These are phyloP conservation scores for Alviniconcha marisindica DNA, from an alignment of 1,140 invertebrate genomes.

Conservation along the genomic window DNA sequence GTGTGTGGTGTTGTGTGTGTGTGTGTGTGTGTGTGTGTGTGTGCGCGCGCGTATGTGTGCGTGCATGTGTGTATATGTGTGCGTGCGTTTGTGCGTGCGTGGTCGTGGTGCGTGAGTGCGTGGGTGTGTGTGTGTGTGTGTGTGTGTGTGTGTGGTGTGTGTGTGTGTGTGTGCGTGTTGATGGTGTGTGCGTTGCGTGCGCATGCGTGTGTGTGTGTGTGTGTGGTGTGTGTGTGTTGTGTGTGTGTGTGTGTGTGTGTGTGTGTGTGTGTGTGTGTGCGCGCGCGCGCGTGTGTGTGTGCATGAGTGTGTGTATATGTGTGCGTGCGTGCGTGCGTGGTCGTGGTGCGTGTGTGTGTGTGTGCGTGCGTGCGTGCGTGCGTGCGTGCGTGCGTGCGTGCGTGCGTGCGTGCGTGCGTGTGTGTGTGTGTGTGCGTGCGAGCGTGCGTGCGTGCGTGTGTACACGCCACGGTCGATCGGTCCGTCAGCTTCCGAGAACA, in stretches of 20 bases:
- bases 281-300: not conserved
- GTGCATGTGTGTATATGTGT: not conserved
- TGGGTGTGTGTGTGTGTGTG: not conserved
- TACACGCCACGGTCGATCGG: too few species aligned
- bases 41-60: not conserved
- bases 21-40: not conserved
- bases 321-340: not conserved
- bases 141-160: not conserved
- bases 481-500: too few species aligned
- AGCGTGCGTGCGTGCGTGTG: not conserved
- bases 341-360: not conserved
- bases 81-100: not conserved
- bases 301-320: not conserved
- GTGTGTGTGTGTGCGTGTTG: not conserved
- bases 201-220: conserved; percentile 7
- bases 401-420: not conserved
- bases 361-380: conserved; percentile 7
- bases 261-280: not conserved
- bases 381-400: not conserved
- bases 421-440: not conserved
- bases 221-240: not conserved
- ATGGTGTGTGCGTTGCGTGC: not conserved
- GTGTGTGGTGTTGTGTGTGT: not conserved
- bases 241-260: not conserved
- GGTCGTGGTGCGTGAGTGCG: not conserved